Evolutionary conservation across 2,797 vertebrate genomes (phyloP).

Genomic region (Hoplostethus atlanticus): DNA sequence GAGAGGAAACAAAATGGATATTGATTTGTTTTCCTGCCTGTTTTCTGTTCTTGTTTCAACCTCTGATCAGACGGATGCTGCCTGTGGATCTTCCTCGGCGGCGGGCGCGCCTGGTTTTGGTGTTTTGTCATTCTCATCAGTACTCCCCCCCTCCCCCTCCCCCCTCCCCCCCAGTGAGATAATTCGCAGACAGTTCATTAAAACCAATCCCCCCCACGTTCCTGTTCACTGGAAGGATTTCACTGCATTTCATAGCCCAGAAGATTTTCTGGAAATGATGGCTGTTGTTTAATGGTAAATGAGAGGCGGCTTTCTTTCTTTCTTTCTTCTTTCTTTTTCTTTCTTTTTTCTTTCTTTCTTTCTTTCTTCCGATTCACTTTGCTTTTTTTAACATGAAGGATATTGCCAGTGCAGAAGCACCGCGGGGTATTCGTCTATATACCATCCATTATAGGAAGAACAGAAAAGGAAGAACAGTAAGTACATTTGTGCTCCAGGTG

Average conservation of each 20-base stretch:
- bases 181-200: neutral
- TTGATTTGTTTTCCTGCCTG: neutral
- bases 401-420: too few species aligned
- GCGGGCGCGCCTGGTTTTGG: neutral
- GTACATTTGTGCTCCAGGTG: too few species aligned
- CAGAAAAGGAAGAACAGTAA: too few species aligned
- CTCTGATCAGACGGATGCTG: conserved; percentile 22
- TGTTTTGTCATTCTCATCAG: too few species aligned
- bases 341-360: neutral
- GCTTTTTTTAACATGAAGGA: too few species aligned
- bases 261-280: neutral
- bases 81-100: neutral
- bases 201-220: conserved; percentile 41
- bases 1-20: neutral
- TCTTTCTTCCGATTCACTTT: too few species aligned
- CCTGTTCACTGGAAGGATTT: conserved; percentile 10
- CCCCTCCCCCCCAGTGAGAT: neutral
- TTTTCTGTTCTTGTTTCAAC: neutral
- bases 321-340: neutral
- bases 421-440: too few species aligned
- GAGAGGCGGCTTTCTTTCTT: conserved; percentile 10
- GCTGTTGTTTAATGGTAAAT: conserved; percentile 26
- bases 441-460: too few species aligned
- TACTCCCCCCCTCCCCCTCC: neutral
- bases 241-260: neutral